phyloP scores from a whole-genome alignment of 2,113 vertebrate genomes.

The Salvator merianae region DNA sequence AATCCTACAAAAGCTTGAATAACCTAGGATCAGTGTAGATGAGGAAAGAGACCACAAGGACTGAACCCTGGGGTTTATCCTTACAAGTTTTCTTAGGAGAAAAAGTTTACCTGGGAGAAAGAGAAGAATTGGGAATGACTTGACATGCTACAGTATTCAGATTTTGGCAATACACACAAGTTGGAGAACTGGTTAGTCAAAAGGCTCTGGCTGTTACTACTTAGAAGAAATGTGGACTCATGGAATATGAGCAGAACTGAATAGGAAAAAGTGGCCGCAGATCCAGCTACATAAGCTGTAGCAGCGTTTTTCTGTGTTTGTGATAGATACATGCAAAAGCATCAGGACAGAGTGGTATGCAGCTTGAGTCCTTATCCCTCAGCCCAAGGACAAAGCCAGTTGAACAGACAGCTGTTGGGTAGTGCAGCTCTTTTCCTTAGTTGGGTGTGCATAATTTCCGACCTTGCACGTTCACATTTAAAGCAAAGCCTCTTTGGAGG shows the following conservation, averaged over 20 bases:
- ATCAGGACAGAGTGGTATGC: background rate
- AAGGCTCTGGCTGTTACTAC: background rate
- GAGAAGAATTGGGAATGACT: background rate
- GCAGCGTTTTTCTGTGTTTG: too few relatives aligned
- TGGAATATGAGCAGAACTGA: too few relatives aligned
- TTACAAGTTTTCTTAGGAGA: background rate
- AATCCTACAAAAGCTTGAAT: background rate
- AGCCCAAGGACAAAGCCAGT: too few relatives aligned
- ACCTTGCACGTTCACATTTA: too few relatives aligned
- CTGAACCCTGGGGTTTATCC: background rate
- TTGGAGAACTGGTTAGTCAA: background rate
- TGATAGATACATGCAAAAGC: too few relatives aligned
- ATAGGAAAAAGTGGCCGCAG: too few relatives aligned
- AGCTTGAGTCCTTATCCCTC: background rate
- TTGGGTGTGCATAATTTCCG: too few relatives aligned
- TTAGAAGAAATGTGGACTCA: background rate
- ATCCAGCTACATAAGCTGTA: too few relatives aligned
- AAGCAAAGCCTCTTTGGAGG: too few relatives aligned
- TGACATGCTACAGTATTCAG: background rate
- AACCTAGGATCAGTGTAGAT: background rate
- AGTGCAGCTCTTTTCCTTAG: too few relatives aligned
- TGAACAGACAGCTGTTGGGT: too few relatives aligned
- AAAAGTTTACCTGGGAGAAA: background rate
- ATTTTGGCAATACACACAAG: background rate
- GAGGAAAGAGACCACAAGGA: background rate